Evolutionary conservation across 1,140 invertebrate genomes (phyloP).

Genomic region (Rhynchophorus ferrugineus): DNA sequence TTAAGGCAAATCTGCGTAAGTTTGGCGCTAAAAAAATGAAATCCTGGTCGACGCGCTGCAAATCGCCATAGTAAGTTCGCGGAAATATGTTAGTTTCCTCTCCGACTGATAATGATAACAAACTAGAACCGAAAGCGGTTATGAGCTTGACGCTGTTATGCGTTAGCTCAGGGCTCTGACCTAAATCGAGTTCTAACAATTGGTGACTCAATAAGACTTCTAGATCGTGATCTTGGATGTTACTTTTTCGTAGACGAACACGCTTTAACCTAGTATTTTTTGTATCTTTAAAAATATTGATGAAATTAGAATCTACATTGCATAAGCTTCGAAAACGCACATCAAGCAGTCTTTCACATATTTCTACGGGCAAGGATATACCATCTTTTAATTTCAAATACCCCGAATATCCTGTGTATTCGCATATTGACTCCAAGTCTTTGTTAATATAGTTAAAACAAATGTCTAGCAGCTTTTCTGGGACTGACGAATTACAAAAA

Average conservation of each 20-base stretch:
- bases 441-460: conserved; percentile 57
- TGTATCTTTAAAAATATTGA: conserved; percentile 63
- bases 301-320: conserved; percentile 56
- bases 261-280: conserved; percentile 58
- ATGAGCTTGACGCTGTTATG: conserved; percentile 37
- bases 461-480: conserved; percentile 49
- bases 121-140: conserved; percentile 39
- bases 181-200: conserved; percentile 63
- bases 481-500: conserved; percentile 34
- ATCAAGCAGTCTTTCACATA: conserved; percentile 62
- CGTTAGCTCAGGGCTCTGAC: conserved; percentile 61
- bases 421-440: conserved; percentile 53
- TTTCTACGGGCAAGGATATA: conserved; percentile 58
- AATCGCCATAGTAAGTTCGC: conserved; percentile 30
- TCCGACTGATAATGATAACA: conserved; percentile 42
- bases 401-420: conserved; percentile 35
- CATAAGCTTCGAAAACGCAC: conserved; percentile 50
- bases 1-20: conserved; percentile 55
- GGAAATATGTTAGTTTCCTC: conserved; percentile 42
- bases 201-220: conserved; percentile 61
- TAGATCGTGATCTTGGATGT: conserved; percentile 62
- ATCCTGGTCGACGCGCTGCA: conserved; percentile 40
- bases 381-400: conserved; percentile 44
- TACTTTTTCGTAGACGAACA: conserved; percentile 62
- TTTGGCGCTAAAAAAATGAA: conserved; percentile 58